A percentile compares a stretch with the other conserved stretches of the same genome.
These are phyloP conservation scores for Sebastolobus altivelis DNA, from an alignment of 2,797 vertebrate species.

Conservation along the genomic window DNA sequence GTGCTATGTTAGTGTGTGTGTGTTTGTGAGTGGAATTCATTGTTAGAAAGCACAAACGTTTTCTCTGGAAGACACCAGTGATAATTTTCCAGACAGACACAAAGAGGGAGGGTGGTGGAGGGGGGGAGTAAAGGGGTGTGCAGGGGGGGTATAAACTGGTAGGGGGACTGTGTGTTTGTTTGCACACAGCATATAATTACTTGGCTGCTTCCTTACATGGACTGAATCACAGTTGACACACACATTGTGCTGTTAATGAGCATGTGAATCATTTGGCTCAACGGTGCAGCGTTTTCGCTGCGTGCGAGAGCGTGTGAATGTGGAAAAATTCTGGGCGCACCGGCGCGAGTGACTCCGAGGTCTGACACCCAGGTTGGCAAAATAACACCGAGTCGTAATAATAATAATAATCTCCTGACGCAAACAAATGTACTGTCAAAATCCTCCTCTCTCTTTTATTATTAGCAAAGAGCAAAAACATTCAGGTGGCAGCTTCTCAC, in stretches of 20 bases:
- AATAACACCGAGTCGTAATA: not conserved
- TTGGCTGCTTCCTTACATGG: constrained; percentile 64
- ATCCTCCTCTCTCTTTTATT: not conserved
- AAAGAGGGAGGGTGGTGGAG: constrained; percentile 1
- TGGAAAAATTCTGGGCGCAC: constrained; percentile 1
- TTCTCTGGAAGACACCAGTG: constrained; percentile 19
- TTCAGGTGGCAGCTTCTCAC: not conserved
- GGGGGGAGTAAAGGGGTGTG: not conserved
- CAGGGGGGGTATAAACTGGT: not conserved
- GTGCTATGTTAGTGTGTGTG: not conserved
- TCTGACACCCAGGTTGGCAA: constrained; percentile 8
- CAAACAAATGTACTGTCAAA: not conserved
- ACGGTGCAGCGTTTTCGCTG: not conserved
- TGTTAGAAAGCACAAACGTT: constrained; percentile 6
- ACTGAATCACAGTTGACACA: constrained; percentile 66
- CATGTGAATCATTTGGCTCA: constrained; percentile 66
- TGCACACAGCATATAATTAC: constrained; percentile 74
- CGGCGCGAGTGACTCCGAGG: not conserved
- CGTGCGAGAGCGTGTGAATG: constrained; percentile 14
- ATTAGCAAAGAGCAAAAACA: too few species aligned
- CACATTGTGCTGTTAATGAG: constrained; percentile 67
- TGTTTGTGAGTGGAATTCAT: constrained; percentile 7
- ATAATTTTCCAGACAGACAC: constrained; percentile 8
- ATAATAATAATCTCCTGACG: not conserved
- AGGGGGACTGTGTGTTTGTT: constrained; percentile 61